A percentile compares a stretch with the other conserved stretches of the same genome.
These are phyloP conservation scores for Anser cygnoides DNA, from an alignment of 2,113 vertebrate species.

Conservation along the genomic window DNA sequence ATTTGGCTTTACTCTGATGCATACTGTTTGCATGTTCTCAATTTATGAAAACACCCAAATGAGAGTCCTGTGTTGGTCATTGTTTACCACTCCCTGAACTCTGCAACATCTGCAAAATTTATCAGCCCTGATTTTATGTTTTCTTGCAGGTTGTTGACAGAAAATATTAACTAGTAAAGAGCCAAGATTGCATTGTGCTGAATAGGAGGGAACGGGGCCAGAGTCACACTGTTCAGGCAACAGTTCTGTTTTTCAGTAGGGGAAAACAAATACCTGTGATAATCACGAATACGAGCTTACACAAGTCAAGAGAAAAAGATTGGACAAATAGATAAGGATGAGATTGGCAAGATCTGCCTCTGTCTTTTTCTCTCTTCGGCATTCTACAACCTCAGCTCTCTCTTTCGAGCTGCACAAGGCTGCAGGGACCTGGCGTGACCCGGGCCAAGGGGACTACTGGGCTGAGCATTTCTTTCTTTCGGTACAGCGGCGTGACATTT, in stretches of 20 bases:
- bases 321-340: conserved; percentile 49
- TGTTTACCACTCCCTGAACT: conserved; percentile 71
- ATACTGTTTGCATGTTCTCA: conserved; percentile 39
- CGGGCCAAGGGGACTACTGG: fast-evolving
- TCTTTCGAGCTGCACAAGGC: background rate
- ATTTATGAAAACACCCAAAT: conserved; percentile 61
- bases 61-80: conserved; percentile 65
- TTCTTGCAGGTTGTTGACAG: conserved; percentile 69
- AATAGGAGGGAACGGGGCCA: conserved; percentile 49
- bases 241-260: conserved; percentile 37
- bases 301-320: conserved; percentile 51
- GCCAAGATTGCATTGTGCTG: conserved; percentile 49
- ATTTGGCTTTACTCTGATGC: conserved; percentile 50
- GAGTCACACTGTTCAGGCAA: conserved; percentile 52
- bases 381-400: background rate
- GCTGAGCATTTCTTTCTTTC: background rate
- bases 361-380: background rate
- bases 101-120: conserved; percentile 70
- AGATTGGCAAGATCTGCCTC: conserved; percentile 20
- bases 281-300: conserved; percentile 29
- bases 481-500: background rate
- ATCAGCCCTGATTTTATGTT: conserved; percentile 56
- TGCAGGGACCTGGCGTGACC: background rate
- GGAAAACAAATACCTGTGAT: conserved; percentile 52
- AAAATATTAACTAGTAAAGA: conserved; percentile 65